A percentile compares a stretch with the other conserved stretches of the same genome.
Evolutionary conservation across 2,888 invertebrate species (phyloP).

Genomic region (Druceiella hillmani): DNA sequence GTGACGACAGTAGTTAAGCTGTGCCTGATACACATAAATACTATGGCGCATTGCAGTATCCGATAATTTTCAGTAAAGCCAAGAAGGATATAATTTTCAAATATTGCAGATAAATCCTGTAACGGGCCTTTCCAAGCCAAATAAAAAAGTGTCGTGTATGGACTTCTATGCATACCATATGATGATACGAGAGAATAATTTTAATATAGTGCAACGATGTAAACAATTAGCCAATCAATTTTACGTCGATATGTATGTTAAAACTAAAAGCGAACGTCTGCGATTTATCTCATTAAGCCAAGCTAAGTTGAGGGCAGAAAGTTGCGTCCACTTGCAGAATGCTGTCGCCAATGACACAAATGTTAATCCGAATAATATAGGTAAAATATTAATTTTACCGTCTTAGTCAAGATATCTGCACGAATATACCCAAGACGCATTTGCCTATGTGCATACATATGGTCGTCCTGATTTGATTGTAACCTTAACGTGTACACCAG

Average conservation of each 20-base stretch:
- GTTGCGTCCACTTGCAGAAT: conserved; percentile 29
- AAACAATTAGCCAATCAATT: conserved; percentile 26
- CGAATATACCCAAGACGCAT: too few relatives aligned
- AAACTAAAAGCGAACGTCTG: conserved; percentile 29
- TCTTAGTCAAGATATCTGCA: too few relatives aligned
- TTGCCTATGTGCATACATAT: too few relatives aligned
- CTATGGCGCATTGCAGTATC: conserved; percentile 33
- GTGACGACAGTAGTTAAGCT: too few relatives aligned
- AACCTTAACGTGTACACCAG: too few relatives aligned
- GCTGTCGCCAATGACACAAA: conserved; percentile 24
- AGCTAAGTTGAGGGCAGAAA: conserved; percentile 23
- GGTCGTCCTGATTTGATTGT: too few relatives aligned
- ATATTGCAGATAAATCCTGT: conserved; percentile 23
- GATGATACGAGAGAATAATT: conserved; percentile 21
- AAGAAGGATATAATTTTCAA: conserved; percentile 27
- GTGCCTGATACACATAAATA: conserved; percentile 29
- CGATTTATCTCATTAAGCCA: conserved; percentile 29
- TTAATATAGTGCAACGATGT: conserved; percentile 20
- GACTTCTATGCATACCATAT: conserved; percentile 26
- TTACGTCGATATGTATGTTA: conserved; percentile 27
- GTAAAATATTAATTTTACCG: conserved; percentile 26
- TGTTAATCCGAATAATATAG: conserved; percentile 22
- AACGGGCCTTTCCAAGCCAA: conserved; percentile 16
- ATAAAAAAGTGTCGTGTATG: conserved; percentile 23
- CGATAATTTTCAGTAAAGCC: conserved; percentile 29